A percentile compares a stretch with the other conserved stretches of the same genome.
phyloP scores from a whole-genome alignment of 2,113 vertebrate species.

The Xiphophorus hellerii region DNA sequence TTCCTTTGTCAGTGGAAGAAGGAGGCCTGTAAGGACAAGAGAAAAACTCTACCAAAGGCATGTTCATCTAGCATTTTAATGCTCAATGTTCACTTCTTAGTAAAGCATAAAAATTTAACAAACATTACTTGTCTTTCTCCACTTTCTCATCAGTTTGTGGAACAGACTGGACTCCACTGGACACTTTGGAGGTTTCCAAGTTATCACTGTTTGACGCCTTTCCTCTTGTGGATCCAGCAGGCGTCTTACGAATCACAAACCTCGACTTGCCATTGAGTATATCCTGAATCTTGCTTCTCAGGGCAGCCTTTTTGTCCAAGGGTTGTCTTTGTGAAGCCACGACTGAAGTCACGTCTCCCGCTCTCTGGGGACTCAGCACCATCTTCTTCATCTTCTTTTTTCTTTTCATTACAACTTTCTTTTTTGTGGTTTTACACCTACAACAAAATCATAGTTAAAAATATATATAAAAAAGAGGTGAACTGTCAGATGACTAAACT shows the following conservation, averaged over 20 bases:
- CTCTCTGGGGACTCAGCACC: slow-evolving; percentile 53
- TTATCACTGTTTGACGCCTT: slow-evolving; percentile 1
- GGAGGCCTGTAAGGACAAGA: slow-evolving; percentile 31
- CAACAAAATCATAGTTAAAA: neutral
- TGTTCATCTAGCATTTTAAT: neutral
- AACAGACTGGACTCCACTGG: slow-evolving; percentile 10
- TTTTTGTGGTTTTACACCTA: slow-evolving; percentile 76
- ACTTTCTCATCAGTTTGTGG: slow-evolving; percentile 20
- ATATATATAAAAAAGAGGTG: neutral
- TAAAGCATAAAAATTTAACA: neutral
- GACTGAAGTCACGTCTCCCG: slow-evolving; percentile 55
- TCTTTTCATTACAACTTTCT: slow-evolving; percentile 67
- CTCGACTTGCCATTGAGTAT: slow-evolving; percentile 78
- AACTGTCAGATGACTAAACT: neutral
- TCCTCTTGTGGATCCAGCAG: slow-evolving; percentile 1
- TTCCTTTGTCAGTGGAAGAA: slow-evolving; percentile 26
- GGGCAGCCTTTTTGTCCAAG: slow-evolving; percentile 69
- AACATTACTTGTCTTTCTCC: slow-evolving; percentile 51
- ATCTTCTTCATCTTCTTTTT: slow-evolving; percentile 62
- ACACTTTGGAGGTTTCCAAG: slow-evolving; percentile 1
- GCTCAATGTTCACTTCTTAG: neutral
- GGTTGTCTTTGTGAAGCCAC: slow-evolving; percentile 33
- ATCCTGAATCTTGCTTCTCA: slow-evolving; percentile 77
- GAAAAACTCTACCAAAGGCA: slow-evolving; percentile 13
- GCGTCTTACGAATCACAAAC: slow-evolving; percentile 77